A percentile compares a stretch with the other conserved stretches of the same genome.
phyloP scores from a whole-genome alignment of 2,888 invertebrate species.

The Heliconius aoede region DNA sequence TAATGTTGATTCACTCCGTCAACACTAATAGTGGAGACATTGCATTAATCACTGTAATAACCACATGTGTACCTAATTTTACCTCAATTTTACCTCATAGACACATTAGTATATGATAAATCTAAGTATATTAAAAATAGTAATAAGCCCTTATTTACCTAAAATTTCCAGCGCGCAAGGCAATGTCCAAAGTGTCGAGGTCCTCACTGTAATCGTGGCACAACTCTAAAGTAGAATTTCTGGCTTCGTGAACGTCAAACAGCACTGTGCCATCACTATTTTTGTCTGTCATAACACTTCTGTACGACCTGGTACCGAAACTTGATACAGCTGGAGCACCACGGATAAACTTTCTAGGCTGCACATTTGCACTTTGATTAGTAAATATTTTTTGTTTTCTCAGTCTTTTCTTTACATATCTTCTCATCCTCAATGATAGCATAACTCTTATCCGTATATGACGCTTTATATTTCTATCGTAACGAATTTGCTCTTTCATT shows the following conservation, averaged over 20 bases:
- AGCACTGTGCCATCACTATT: constrained; percentile 72
- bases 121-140: neutral
- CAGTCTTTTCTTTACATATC: constrained; percentile 75
- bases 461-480: constrained; percentile 85
- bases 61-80: neutral
- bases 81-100: neutral
- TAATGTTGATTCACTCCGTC: no score
- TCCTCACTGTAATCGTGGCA: constrained; percentile 79
- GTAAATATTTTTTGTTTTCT: constrained; percentile 58
- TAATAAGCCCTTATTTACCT: constrained; percentile 62
- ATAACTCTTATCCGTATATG: constrained; percentile 87
- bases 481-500: constrained; percentile 78
- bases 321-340: constrained; percentile 69
- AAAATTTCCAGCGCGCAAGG: constrained; percentile 81
- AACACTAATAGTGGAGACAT: no score
- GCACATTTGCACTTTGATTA: constrained; percentile 63
- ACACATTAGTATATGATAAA: neutral
- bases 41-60: neutral
- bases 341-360: constrained; percentile 69
- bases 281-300: constrained; percentile 75
- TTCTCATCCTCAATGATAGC: constrained; percentile 86
- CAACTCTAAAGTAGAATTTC: constrained; percentile 75
- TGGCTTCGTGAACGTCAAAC: constrained; percentile 78
- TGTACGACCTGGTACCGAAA: constrained; percentile 74
- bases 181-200: constrained; percentile 77